Conservation (phyloP, 2,888 invertebrate genomes). For the Lagria hirta region DNA sequence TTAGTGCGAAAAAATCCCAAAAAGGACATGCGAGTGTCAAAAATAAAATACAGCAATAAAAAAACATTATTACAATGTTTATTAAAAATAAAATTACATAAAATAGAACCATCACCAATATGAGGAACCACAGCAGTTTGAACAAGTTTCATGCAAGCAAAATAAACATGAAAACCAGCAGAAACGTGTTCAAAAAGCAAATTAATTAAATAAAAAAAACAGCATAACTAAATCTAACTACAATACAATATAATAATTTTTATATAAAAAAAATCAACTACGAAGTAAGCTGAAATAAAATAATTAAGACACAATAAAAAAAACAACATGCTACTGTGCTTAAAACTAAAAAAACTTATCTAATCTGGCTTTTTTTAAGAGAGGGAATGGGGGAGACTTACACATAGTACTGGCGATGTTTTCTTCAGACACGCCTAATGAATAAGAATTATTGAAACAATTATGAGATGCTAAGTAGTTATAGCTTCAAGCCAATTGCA, state of each 20-base stretch:
- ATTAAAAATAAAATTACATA: conserved; percentile 52
- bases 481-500: no score
- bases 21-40: conserved; percentile 47
- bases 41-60: conserved; percentile 50
- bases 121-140: conserved; percentile 32
- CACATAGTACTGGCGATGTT: conserved; percentile 51
- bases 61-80: conserved; percentile 54
- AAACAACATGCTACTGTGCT: conserved; percentile 48
- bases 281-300: conserved; percentile 37
- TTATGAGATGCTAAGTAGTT: no score
- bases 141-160: conserved; percentile 32
- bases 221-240: conserved; percentile 41
- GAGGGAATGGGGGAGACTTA: conserved; percentile 51
- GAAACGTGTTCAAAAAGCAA: conserved; percentile 43
- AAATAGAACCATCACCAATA: conserved; percentile 51
- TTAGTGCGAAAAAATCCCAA: conserved; percentile 34
- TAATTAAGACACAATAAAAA: conserved; percentile 29
- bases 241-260: conserved; percentile 40
- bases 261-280: conserved; percentile 34
- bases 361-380: conserved; percentile 19
- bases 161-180: conserved; percentile 27
- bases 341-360: conserved; percentile 39
- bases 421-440: conserved; percentile 52
- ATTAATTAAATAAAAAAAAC: conserved; percentile 39
- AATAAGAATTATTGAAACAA: no score